A percentile compares a stretch with the other conserved stretches of the same genome.
phyloP scores from a whole-genome alignment of 2,113 vertebrate genomes.

The Oenanthe oenanthe region DNA sequence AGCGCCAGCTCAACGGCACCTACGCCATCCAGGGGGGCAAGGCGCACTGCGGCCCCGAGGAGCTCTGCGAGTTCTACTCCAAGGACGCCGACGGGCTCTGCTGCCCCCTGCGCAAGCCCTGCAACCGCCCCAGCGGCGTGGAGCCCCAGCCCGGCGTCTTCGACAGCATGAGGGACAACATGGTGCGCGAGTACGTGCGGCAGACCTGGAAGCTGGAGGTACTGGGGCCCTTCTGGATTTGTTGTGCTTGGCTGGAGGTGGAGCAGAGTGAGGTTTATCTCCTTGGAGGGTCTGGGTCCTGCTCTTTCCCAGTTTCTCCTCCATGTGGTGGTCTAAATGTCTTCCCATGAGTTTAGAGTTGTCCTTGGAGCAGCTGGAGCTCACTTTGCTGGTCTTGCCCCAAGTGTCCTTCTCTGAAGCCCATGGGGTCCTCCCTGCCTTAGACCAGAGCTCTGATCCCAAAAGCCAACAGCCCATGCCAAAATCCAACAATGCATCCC shows the following conservation, averaged over 20 bases:
- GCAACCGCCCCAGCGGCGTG: slow-evolving; percentile 81
- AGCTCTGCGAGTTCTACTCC: slow-evolving; percentile 95
- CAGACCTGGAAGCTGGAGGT: slow-evolving; percentile 96
- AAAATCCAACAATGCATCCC: not conserved
- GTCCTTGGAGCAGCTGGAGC: not conserved
- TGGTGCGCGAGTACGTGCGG: slow-evolving; percentile 92
- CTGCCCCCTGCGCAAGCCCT: slow-evolving; percentile 87
- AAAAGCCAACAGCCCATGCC: not conserved
- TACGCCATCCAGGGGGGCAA: slow-evolving; percentile 89
- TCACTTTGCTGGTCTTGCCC: not conserved
- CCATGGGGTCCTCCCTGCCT: rapidly evolving
- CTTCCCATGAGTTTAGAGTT: not conserved
- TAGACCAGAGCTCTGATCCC: too few species aligned
- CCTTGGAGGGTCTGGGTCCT: not conserved
- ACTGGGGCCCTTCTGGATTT: not conserved
- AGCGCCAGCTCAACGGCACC: slow-evolving; percentile 93
- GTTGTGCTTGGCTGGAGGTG: rapidly evolving
- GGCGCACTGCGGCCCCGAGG: slow-evolving; percentile 90
- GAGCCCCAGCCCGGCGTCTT: slow-evolving; percentile 83
- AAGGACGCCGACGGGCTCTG: slow-evolving; percentile 91
- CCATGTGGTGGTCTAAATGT: not conserved
- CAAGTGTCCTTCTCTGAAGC: not conserved
- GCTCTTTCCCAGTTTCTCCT: not conserved
- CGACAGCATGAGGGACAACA: slow-evolving; percentile 89
- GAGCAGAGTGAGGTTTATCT: not conserved